Conservation (phyloP, 2,113 vertebrate genomes). For the Eclectus roratus region DNA sequence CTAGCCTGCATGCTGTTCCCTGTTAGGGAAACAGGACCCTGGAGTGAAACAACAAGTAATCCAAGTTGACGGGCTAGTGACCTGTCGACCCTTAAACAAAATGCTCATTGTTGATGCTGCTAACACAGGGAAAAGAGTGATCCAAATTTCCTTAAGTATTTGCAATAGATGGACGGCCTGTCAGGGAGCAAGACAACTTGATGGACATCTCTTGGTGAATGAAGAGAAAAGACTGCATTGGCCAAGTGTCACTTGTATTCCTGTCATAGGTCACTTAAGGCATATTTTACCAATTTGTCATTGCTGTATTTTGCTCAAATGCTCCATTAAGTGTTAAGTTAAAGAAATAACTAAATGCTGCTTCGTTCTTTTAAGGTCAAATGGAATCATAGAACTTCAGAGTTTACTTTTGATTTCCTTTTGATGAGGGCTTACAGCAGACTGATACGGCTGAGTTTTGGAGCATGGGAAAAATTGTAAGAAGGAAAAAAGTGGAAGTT, state of each 20-base stretch:
- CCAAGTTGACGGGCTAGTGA: constrained; percentile 34
- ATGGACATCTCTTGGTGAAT: constrained; percentile 20
- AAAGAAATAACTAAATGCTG: not conserved
- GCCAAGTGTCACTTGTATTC: constrained; percentile 16
- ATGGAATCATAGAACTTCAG: not conserved
- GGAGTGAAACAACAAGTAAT: constrained; percentile 41
- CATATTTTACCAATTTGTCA: not conserved
- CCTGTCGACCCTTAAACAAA: constrained; percentile 50
- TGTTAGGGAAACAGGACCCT: not conserved
- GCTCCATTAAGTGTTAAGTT: not conserved
- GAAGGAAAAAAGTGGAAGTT: not conserved
- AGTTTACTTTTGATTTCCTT: not conserved
- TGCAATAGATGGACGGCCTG: constrained; percentile 27
- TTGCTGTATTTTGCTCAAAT: not conserved
- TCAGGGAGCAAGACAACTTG: constrained; percentile 6
- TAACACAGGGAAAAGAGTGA: constrained; percentile 40
- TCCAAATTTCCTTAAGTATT: constrained; percentile 59
- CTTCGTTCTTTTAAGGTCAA: not conserved
- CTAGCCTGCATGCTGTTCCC: not conserved
- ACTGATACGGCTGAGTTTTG: not conserved
- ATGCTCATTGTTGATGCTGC: constrained; percentile 38
- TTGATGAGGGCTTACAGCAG: not conserved
- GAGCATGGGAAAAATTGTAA: not conserved
- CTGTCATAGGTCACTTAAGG: not conserved
- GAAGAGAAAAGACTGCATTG: constrained; percentile 2